These are phyloP conservation scores for Novumbra hubbsi DNA, from an alignment of 2,797 vertebrate species.

Conservation along the genomic window DNA sequence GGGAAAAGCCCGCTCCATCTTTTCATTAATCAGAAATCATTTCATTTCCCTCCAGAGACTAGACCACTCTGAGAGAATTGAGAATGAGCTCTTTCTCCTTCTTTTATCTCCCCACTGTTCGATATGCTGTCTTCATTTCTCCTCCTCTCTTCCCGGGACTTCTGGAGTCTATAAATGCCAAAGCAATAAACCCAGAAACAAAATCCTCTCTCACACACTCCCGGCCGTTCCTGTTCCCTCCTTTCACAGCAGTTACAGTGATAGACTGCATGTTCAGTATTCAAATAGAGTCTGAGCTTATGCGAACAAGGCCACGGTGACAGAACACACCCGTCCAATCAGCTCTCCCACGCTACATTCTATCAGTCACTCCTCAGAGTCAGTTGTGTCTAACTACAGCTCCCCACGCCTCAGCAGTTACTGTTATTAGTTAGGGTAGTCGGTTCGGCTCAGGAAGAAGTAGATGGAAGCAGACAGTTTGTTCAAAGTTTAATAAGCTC, in stretches of 20 bases:
- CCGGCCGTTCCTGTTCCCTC: constrained; percentile 23
- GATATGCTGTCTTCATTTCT: constrained; percentile 46
- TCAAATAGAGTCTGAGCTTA: constrained; percentile 66
- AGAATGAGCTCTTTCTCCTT: constrained; percentile 41
- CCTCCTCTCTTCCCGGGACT: constrained; percentile 48
- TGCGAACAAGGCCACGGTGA: constrained; percentile 51
- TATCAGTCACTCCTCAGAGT: constrained; percentile 38
- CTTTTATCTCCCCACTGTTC: constrained; percentile 58
- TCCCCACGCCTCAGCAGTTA: constrained; percentile 41
- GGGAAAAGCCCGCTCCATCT: constrained; percentile 53
- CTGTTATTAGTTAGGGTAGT: not conserved
- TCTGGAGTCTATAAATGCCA: constrained; percentile 67
- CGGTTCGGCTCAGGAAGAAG: constrained; percentile 8
- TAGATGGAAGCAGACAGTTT: constrained; percentile 36
- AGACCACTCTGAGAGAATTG: constrained; percentile 51
- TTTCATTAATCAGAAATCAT: constrained; percentile 74
- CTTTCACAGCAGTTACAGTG: constrained; percentile 28
- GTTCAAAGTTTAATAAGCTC: constrained; percentile 66
- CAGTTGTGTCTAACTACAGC: constrained; percentile 52
- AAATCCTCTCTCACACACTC: constrained; percentile 43
- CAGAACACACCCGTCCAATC: constrained; percentile 24
- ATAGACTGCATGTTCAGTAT: constrained; percentile 60
- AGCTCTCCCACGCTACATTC: not conserved
- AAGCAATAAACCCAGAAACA: constrained; percentile 70
- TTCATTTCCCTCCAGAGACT: constrained; percentile 60